Evolutionary conservation across 2,797 vertebrate genomes (phyloP), one percentile per base, ranked within the genome.

Genomic region (Craterocephalus amniculus): DNA sequence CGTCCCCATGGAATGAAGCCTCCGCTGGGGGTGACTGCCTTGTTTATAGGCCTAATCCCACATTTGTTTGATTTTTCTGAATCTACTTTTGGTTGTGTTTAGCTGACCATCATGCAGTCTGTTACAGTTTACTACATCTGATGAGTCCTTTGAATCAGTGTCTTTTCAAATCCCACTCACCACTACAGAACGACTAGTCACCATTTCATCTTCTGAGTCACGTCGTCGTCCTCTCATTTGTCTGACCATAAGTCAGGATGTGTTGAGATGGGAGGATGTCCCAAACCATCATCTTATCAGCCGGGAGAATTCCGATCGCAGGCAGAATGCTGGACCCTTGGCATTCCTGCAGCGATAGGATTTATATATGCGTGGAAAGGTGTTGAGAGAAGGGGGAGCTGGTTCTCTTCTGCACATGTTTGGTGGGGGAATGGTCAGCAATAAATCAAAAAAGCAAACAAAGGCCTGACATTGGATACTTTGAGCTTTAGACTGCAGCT

Each of bases 391-490:
- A 83, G 86, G 83, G 83, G 87, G 84, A 71, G 81, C 26, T 68
- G 80, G 43, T 69, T 62, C 82, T 82, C 79, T 80, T 79, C 76
- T 43, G 13, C 91, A 92, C 87, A 91, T 90, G 90, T 87, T 84
- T 88, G 88, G 79, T 82, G 86, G 88, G 81, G 88, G 84, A 79
- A 67, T 78, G 85, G 78, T 90, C 84, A 79, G 84, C 85, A 83
- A 90, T 92, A 92, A 91, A 93, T 92, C 81, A 92, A 93, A 92
- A 92, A 93, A 87, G 82, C 83, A 93, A 94, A 94, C 89, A 91
- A 89, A 91, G 60, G 63, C 70, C 62, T 74, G 92, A 93, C 89
- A 93, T 79, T 81, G 87, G 90, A 93, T 86, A 89, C 87, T 70
- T n/a, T 0, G 72, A 70, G 87, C 67, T 79, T 88, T 72, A 74